Conservation (phyloP, 2,888 invertebrate species). For the Mythimna ferrago region DNA sequence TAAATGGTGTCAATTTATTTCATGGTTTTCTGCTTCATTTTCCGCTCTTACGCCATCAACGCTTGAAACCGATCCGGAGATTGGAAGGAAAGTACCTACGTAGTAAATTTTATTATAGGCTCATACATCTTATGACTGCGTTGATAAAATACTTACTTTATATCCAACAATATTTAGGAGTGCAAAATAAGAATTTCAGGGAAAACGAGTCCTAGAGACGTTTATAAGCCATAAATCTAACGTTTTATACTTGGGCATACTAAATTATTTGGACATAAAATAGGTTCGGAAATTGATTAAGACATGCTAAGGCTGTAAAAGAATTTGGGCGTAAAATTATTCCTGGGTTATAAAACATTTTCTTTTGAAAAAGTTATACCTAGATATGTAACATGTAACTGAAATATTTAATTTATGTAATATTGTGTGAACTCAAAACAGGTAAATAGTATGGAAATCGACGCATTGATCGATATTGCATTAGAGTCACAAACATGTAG, state of each 20-base stretch:
- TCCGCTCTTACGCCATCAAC: conserved; percentile 26
- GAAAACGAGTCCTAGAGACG: conserved; percentile 4
- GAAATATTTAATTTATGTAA: too few species aligned
- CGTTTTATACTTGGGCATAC: conserved; percentile 25
- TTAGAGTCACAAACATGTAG: too few species aligned
- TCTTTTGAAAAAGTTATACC: not conserved
- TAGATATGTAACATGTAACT: too few species aligned
- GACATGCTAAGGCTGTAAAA: not conserved
- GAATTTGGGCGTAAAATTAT: conserved; percentile 3
- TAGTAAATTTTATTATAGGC: conserved; percentile 50
- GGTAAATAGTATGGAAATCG: too few species aligned
- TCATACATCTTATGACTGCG: conserved; percentile 41
- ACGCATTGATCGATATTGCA: too few species aligned
- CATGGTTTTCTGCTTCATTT: conserved; percentile 26
- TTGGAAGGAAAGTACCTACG: conserved; percentile 34
- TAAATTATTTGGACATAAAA: conserved; percentile 40
- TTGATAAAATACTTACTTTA: conserved; percentile 56
- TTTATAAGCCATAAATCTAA: conserved; percentile 40
- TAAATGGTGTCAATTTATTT: conserved; percentile 35
- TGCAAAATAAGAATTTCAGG: conserved; percentile 36
- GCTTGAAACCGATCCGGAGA: conserved; percentile 33
- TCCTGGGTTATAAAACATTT: not conserved
- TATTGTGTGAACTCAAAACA: too few species aligned
- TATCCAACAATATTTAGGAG: conserved; percentile 28
- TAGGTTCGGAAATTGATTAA: conserved; percentile 27